Percentiles rank a stretch among this genome's conserved stretches.
These are phyloP conservation scores for Promerops cafer DNA, from an alignment of 2,113 vertebrate genomes.

Conservation along the genomic window DNA sequence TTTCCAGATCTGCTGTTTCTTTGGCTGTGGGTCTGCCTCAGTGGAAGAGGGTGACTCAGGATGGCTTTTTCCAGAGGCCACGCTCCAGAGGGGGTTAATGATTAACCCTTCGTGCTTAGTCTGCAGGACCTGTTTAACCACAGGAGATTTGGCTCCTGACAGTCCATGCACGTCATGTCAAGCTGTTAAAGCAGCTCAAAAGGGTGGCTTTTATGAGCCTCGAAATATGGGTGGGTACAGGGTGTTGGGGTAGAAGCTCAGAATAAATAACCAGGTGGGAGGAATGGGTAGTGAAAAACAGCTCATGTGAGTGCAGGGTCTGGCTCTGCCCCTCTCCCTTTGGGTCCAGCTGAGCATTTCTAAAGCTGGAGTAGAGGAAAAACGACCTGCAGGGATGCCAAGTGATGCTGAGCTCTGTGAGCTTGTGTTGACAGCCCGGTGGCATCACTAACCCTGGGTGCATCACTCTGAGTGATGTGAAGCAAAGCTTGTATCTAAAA, in stretches of 20 bases:
- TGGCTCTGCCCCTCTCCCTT: neutral
- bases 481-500: neutral
- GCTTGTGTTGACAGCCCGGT: neutral
- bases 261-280: neutral
- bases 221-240: neutral
- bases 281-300: neutral
- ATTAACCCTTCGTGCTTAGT: neutral
- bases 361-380: neutral
- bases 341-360: neutral
- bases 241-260: neutral
- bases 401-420: neutral
- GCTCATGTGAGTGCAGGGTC: neutral
- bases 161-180: rapidly evolving
- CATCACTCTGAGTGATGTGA: neutral
- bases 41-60: neutral
- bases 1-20: neutral
- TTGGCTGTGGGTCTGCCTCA: neutral
- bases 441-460: neutral
- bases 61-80: neutral
- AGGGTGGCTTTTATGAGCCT: neutral
- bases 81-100: neutral
- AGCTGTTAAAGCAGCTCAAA: neutral
- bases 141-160: neutral
- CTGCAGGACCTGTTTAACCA: neutral
- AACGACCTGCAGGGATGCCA: neutral